Evolutionary conservation across 2,113 vertebrate genomes (phyloP).

Genomic region (Ammodramus savannarum): DNA sequence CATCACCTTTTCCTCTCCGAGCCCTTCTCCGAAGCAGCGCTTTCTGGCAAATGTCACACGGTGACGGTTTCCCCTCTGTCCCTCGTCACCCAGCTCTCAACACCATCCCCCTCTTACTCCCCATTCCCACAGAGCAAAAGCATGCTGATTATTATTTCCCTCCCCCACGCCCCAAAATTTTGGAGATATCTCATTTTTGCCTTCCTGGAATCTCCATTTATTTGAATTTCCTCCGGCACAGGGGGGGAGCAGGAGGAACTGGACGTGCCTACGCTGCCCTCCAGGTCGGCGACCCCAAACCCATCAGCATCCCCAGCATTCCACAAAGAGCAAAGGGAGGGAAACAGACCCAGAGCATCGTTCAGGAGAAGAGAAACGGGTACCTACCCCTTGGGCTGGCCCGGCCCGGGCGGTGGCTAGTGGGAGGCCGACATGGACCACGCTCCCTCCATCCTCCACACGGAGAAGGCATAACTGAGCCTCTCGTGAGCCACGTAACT

Average conservation of each 20-base stretch:
- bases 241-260: rapidly evolving
- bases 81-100: not conserved
- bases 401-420: constrained; percentile 72
- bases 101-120: rapidly evolving
- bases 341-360: rapidly evolving
- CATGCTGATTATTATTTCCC: rapidly evolving
- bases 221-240: rapidly evolving
- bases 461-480: constrained; percentile 96
- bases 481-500: constrained; percentile 96
- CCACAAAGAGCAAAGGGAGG: not conserved
- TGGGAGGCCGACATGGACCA: constrained; percentile 97
- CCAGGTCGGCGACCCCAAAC: rapidly evolving
- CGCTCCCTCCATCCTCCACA: constrained; percentile 96
- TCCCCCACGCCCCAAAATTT: rapidly evolving
- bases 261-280: rapidly evolving
- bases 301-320: rapidly evolving
- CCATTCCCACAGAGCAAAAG: not conserved
- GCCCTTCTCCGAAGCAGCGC: not conserved
- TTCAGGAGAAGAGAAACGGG: not conserved
- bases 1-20: not conserved
- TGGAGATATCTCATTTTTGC: not conserved
- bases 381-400: constrained; percentile 61
- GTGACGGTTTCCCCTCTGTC: not conserved
- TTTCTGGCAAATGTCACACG: not conserved
- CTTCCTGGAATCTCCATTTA: not conserved